These are phyloP conservation scores for Drosophila neonasuta DNA, from an alignment of 2,888 invertebrate genomes.

Conservation along the genomic window DNA sequence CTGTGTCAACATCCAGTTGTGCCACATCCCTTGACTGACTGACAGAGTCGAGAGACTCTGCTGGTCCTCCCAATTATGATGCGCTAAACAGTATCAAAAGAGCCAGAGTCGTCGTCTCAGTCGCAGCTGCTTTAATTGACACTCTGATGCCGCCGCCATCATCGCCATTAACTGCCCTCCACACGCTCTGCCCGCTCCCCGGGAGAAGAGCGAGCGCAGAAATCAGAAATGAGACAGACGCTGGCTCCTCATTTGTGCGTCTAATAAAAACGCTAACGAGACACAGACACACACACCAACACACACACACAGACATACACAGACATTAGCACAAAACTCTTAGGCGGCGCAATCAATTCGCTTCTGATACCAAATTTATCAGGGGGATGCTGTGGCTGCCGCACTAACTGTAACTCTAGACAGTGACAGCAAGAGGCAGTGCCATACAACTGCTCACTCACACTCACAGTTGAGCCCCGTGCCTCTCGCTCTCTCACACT, in stretches of 20 bases:
- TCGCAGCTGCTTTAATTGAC: conserved; percentile 71
- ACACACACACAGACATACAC: conserved; percentile 23
- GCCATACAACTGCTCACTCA: conserved; percentile 39
- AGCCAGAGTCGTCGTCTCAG: conserved; percentile 14
- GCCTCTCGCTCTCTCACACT: conserved; percentile 23
- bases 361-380: conserved; percentile 54
- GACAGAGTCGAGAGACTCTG: conserved; percentile 3
- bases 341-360: conserved; percentile 68
- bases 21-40: conserved; percentile 34
- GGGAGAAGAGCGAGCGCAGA: conserved; percentile 18
- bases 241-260: conserved; percentile 66
- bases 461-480: conserved; percentile 19
- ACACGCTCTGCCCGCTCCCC: neutral
- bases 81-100: conserved; percentile 48
- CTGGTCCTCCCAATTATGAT: conserved; percentile 61
- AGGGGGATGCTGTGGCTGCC: conserved; percentile 22
- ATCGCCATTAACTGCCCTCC: conserved; percentile 49
- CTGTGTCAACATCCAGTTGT: conserved; percentile 77
- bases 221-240: conserved; percentile 46
- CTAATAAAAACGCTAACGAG: conserved; percentile 77
- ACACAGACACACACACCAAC: conserved; percentile 31
- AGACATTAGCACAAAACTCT: conserved; percentile 65
- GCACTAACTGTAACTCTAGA: conserved; percentile 49
- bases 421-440: conserved; percentile 51
- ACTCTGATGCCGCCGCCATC: conserved; percentile 69